Evolutionary conservation across 2,797 vertebrate species (phyloP).

Genomic region (Smutsia gigantea): DNA sequence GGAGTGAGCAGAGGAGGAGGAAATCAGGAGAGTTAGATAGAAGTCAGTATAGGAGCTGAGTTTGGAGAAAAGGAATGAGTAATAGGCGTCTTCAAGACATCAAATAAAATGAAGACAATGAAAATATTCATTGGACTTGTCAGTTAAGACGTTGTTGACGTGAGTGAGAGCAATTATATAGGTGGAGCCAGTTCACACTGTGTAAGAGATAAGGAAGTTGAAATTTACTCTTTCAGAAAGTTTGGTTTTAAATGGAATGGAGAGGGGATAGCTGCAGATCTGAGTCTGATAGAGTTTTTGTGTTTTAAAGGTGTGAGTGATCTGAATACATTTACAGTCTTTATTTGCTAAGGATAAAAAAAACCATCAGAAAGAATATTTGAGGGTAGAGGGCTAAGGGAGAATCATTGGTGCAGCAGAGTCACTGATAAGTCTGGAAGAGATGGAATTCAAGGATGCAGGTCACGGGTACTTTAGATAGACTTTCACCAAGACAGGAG

Average conservation of each 20-base stretch:
- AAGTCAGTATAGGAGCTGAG: neutral
- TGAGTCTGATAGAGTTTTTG: neutral
- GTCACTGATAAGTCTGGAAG: neutral
- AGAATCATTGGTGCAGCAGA: neutral
- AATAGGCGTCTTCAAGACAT: neutral
- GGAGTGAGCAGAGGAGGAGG: neutral
- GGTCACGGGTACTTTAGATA: neutral
- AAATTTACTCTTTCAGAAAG: conserved; percentile 36
- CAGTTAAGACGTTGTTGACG: neutral
- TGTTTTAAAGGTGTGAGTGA: neutral
- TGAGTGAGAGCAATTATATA: neutral
- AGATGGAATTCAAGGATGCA: neutral
- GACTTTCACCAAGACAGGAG: neutral
- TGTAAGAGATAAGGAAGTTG: neutral
- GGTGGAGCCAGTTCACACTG: neutral
- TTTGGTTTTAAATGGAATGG: neutral
- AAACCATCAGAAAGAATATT: neutral
- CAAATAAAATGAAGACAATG: neutral
- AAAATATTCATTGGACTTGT: neutral
- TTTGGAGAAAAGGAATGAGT: neutral
- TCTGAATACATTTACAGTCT: neutral
- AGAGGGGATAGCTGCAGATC: neutral
- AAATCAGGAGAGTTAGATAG: neutral
- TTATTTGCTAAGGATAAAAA: neutral
- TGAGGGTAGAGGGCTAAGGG: neutral